phyloP scores from a whole-genome alignment of 2,888 invertebrate genomes.

The Heliconius erato region DNA sequence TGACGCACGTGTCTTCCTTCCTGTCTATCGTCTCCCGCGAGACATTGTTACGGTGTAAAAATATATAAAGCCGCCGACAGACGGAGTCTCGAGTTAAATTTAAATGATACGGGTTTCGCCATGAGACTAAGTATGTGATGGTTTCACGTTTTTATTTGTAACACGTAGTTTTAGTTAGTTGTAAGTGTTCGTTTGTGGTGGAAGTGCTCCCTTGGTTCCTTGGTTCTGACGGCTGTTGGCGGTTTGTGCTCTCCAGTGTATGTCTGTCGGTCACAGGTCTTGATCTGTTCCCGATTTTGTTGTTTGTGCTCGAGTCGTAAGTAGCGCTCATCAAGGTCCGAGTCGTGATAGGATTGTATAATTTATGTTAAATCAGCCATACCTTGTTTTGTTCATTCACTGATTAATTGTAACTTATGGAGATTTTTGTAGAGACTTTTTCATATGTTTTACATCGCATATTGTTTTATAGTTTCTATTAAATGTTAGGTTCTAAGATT shows the following conservation, averaged over 20 bases:
- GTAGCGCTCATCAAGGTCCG: constrained; percentile 33
- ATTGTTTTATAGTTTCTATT: neutral
- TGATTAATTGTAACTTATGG: constrained; percentile 18
- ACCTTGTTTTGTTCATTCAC: constrained; percentile 21
- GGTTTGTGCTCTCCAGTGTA: neutral
- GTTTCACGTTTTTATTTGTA: constrained; percentile 58
- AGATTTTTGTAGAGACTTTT: neutral
- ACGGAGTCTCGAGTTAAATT: constrained; percentile 83
- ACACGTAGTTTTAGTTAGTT: constrained; percentile 51
- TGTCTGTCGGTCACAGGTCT: neutral
- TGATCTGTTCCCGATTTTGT: constrained; percentile 23
- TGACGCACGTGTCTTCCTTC: constrained; percentile 61
- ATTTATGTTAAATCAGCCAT: constrained; percentile 37
- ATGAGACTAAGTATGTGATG: constrained; percentile 84
- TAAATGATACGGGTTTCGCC: constrained; percentile 82
- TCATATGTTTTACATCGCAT: neutral
- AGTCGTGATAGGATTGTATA: constrained; percentile 41
- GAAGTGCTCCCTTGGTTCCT: constrained; percentile 42
- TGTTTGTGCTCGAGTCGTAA: constrained; percentile 36
- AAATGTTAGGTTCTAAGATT: constrained; percentile 7
- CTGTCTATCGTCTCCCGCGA: constrained; percentile 61
- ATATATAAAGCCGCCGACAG: constrained; percentile 81
- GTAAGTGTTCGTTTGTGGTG: constrained; percentile 44
- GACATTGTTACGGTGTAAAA: constrained; percentile 80
- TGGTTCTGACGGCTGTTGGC: neutral